phyloP scores from a whole-genome alignment of 1,140 invertebrate genomes.

The Musca vetustissima region DNA sequence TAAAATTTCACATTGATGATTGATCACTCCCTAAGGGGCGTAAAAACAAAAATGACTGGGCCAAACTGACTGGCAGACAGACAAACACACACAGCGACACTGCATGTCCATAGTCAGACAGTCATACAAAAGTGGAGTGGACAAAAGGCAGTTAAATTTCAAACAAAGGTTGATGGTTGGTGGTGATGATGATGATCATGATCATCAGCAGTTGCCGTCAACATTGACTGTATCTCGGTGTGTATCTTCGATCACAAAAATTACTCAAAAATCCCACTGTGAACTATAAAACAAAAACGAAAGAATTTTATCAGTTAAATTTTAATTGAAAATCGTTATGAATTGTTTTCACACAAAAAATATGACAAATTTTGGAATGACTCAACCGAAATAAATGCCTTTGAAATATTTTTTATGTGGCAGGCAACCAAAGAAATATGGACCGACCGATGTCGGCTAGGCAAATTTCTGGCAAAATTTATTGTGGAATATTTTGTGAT shows the following conservation, averaged over 20 bases:
- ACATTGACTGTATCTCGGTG: too few species aligned
- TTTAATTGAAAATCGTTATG: conserved; percentile 13
- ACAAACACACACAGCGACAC: neutral
- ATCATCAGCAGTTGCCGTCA: too few species aligned
- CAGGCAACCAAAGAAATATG: too few species aligned
- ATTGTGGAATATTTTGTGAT: too few species aligned
- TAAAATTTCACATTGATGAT: conserved; percentile 21
- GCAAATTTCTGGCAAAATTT: too few species aligned
- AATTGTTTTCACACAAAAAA: neutral
- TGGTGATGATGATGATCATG: too few species aligned
- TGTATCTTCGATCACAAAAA: too few species aligned
- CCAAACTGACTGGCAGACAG: neutral
- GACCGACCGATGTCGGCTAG: too few species aligned
- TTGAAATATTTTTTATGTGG: too few species aligned
- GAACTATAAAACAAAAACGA: neutral
- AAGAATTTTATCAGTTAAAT: conserved; percentile 4
- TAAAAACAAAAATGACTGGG: neutral
- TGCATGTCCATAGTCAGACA: neutral
- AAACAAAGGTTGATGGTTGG: neutral
- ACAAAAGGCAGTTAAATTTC: neutral
- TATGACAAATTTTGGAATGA: too few species aligned
- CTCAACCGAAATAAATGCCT: too few species aligned
- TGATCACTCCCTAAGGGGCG: conserved; percentile 22
- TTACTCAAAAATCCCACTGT: too few species aligned
- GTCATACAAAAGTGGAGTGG: neutral